Evolutionary conservation across 2,888 invertebrate species (phyloP), one percentile per base, ranked within the genome.

Genomic region (Mesochorus sp.): DNA sequence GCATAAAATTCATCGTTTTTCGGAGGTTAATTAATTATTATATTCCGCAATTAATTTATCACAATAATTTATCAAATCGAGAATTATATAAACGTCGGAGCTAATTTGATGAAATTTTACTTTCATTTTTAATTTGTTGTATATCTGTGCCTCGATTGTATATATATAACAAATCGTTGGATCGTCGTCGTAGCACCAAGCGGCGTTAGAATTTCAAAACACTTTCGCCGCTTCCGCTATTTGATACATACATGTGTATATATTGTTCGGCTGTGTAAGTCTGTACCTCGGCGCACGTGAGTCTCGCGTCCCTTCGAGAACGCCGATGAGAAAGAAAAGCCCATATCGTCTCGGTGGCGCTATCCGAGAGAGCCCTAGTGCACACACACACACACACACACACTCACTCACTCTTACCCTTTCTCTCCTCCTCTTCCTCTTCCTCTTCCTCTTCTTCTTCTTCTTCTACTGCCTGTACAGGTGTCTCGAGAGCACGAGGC

Each of bases 221-320:
- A 81, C 81, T 81, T 81, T 81, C 81, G 75, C 81, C 73, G 55
- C 49, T 51, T 37, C 44, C 39, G 59, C 37, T 49, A 39, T 39
- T 37, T 14, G 3, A 17, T n/a, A 55, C 34, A 17, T 34, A 37
- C 37, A 44, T 12, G 12, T 28, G 34, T 51, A 14, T 24, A 44
- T 53, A n/a, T n/a, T n/a, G 26, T 3, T 12, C 26, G n/a, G 10
- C 34, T 37, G 34, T 57, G 17, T 61, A 72, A 31, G 59, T 21
- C 10, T 49, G 28, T 31, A 61, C 61, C 31, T 59, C 26, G 53
- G 21, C 64, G 49, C 55, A 64, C 71, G 71, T 42, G 31, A n/a
- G n/a, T n/a, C n/a, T 70, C 28, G 49, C 47, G 76, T 64, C 64
- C 47, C 31, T 76, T 64, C 28, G 14, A 57, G 64, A 67, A 61